A percentile compares a stretch with the other conserved stretches of the same genome.
These are phyloP conservation scores for Perca fluviatilis DNA, from an alignment of 2,113 vertebrate species.

Conservation along the genomic window DNA sequence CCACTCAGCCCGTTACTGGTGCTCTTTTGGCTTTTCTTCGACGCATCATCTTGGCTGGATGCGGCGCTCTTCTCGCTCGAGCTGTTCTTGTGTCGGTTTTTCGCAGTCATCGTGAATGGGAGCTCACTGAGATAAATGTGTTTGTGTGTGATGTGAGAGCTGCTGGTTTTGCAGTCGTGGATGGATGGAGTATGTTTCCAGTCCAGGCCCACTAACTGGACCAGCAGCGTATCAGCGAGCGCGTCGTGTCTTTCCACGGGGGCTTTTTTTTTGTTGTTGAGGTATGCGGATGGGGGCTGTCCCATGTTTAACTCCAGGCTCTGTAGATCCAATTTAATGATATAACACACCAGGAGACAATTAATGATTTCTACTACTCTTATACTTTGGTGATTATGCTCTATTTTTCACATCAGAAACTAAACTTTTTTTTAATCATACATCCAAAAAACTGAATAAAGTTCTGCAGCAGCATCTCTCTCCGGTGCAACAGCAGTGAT, in stretches of 20 bases:
- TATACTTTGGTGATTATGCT: background rate
- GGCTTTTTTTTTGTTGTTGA: conserved; percentile 29
- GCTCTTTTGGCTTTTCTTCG: conserved; percentile 75
- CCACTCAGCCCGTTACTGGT: conserved; percentile 52
- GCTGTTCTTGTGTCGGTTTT: conserved; percentile 78
- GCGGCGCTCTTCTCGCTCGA: conserved; percentile 67
- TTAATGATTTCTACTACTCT: background rate
- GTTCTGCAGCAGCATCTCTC: background rate
- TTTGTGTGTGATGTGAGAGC: conserved; percentile 2
- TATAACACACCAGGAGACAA: background rate
- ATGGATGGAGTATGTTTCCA: conserved; percentile 62
- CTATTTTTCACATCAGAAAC: background rate
- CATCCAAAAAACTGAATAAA: background rate
- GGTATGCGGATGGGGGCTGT: conserved; percentile 80
- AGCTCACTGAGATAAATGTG: background rate
- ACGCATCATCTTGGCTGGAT: conserved; percentile 74
- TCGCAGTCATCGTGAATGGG: conserved; percentile 77
- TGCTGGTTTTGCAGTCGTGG: conserved; percentile 69
- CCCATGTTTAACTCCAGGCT: conserved; percentile 33
- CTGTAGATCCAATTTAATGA: conserved; percentile 21
- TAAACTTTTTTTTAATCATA: background rate
- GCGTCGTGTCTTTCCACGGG: conserved; percentile 77
- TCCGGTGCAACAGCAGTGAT: background rate
- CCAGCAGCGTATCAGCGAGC: conserved; percentile 80
- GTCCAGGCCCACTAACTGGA: conserved; percentile 48